A percentile compares a stretch with the other conserved stretches of the same genome.
These are phyloP conservation scores for Rousettus madagascariensis DNA, from an alignment of 2,797 vertebrate genomes.

Conservation along the genomic window DNA sequence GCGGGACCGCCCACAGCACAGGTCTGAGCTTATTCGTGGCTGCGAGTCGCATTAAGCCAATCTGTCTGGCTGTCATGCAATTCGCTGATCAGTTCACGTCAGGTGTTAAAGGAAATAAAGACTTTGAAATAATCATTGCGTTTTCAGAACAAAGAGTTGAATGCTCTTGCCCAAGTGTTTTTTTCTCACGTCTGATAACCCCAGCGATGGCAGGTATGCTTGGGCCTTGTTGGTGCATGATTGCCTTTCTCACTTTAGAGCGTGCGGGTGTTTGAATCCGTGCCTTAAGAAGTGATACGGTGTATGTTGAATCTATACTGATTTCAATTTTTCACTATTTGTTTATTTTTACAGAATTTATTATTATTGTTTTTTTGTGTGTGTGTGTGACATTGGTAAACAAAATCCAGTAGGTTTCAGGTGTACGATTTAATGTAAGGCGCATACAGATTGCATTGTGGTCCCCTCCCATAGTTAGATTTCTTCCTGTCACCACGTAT, in stretches of 20 bases:
- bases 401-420: no score
- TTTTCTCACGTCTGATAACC: background rate
- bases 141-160: background rate
- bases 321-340: background rate
- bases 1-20: background rate
- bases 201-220: background rate
- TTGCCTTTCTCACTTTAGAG: background rate
- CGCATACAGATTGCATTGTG: no score
- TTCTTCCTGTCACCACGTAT: no score
- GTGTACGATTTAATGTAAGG: no score
- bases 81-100: slow-evolving; percentile 3
- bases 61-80: background rate
- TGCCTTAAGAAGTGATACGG: background rate
- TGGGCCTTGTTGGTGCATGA: background rate
- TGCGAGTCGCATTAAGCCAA: background rate
- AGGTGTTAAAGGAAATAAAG: slow-evolving; percentile 15
- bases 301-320: background rate
- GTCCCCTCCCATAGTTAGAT: no score
- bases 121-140: background rate
- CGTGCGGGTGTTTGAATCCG: background rate
- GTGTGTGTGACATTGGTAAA: no score
- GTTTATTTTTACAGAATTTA: background rate
- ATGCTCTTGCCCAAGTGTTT: background rate
- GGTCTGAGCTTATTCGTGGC: background rate
- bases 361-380: background rate